Base-by-base conservation (phyloP, 2,797 vertebrate genomes). In the Sebastiscus tertius region DNA sequence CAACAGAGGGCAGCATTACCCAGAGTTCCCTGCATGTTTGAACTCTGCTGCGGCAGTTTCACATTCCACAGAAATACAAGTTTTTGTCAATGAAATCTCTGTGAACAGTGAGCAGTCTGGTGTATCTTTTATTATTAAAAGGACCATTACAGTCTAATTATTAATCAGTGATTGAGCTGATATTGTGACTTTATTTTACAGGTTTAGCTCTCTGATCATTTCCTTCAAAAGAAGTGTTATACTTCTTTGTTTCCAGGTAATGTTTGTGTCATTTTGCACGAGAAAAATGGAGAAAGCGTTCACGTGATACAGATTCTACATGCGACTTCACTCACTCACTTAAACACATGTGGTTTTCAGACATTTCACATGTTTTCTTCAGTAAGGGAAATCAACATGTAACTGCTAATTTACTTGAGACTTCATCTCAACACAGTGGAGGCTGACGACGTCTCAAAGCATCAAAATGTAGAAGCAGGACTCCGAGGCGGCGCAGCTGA, bases 1-100 rank as follows among this genome's bases (percentile, higher is more conserved):
- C 77, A 80, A 10, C 62, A 75, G 82, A 59, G 62, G 62, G 67
- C 61, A 63, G 82, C 52, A 26, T 69, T 52, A 63, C 69, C 63
- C 49, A 77, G 69, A 63, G 49, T 49, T 29, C 34, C 22, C 59
- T 61, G 39, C n/a, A 33, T 20, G 18, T 73, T 3, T 68, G n/a
- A 31, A 52, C 49, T 52, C 49, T 20, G 7, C 33, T 1, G n/a
- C 6, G 7, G 16, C 42, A 39, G 36, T 39, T 39, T 39, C 36
- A 39, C 36, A 39, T 39, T 22, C 27, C 5, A 1, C 20, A n/a
- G 16, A 1, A 34, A n/a, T 29, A 18, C 42, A 9, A 10, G 58
- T 31, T 59, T 59, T 8, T 18, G 56, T 27, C 13, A 27, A 4
- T 58, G 14, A 27, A 27, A 31, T 36, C 11, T 11, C 46, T 49